phyloP scores from a whole-genome alignment of 2,113 vertebrate genomes.

The Oryzias curvinotus region DNA sequence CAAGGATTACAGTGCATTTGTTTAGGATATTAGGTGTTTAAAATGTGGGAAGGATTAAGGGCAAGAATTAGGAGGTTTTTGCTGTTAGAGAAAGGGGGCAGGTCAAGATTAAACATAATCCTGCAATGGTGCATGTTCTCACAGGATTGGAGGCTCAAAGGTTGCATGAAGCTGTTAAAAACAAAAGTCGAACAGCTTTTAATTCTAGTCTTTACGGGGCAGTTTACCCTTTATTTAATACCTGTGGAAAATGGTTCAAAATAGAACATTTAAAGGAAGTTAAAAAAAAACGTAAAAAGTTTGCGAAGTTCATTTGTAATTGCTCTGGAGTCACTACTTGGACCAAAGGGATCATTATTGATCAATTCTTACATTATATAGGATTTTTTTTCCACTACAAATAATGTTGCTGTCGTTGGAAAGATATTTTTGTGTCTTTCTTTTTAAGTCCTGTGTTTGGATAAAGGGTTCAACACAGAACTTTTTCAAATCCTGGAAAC shows the following conservation, averaged over 20 bases:
- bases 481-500: no score
- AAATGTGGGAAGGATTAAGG: conserved; percentile 51
- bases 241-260: conserved; percentile 1
- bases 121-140: conserved; percentile 31
- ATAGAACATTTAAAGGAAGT: not conserved
- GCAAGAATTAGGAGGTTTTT: conserved; percentile 39
- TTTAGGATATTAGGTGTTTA: conserved; percentile 38
- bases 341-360: not conserved
- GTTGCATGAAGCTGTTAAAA: conserved; percentile 10
- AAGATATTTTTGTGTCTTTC: not conserved
- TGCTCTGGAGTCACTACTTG: no score
- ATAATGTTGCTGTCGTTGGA: not conserved
- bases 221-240: conserved; percentile 2
- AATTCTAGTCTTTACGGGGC: conserved; percentile 18
- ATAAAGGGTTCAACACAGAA: no score
- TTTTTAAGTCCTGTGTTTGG: not conserved
- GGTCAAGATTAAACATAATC: conserved; percentile 65
- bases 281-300: not conserved
- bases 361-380: no score
- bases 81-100: conserved; percentile 44
- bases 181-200: conserved; percentile 6
- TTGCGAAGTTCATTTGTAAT: not conserved
- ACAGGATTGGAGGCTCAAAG: conserved; percentile 24
- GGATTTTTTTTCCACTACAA: no score
- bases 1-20: conserved; percentile 38